These are phyloP conservation scores for Apoda limacodes DNA, from an alignment of 2,888 invertebrate genomes.

Conservation along the genomic window DNA sequence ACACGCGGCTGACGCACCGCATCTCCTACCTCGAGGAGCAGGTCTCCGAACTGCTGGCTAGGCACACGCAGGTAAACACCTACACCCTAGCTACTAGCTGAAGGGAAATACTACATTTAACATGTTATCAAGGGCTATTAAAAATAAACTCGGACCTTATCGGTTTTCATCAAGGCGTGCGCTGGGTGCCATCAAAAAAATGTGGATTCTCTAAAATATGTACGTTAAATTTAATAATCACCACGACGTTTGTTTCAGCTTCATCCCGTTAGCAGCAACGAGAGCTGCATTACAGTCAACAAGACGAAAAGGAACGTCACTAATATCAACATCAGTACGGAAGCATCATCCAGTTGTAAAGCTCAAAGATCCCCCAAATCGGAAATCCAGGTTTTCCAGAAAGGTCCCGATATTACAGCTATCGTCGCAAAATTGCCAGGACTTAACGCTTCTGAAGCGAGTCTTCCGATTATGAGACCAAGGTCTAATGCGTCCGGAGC, in stretches of 20 bases:
- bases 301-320: conserved; percentile 76
- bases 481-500: conserved; percentile 68
- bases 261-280: conserved; percentile 46
- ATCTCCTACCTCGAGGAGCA: conserved; percentile 93
- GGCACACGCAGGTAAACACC: conserved; percentile 42
- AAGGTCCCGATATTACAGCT: conserved; percentile 83
- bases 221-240: background rate
- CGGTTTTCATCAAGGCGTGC: too few relatives aligned
- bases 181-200: too few relatives aligned
- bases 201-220: too few relatives aligned
- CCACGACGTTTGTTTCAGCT: conserved; percentile 30
- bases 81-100: too few relatives aligned
- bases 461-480: conserved; percentile 62
- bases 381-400: conserved; percentile 78
- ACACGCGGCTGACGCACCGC: conserved; percentile 85
- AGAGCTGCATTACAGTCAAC: conserved; percentile 63
- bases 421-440: conserved; percentile 75
- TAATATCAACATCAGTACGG: conserved; percentile 77
- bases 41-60: conserved; percentile 72
- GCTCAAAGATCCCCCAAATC: conserved; percentile 56
- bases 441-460: conserved; percentile 52
- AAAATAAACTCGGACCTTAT: too few relatives aligned
- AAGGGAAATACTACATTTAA: conserved; percentile 24
- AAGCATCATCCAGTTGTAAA: conserved; percentile 39
- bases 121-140: conserved; percentile 6